These are phyloP conservation scores for Sylvia atricapilla DNA, from an alignment of 2,113 vertebrate genomes.

Conservation along the genomic window DNA sequence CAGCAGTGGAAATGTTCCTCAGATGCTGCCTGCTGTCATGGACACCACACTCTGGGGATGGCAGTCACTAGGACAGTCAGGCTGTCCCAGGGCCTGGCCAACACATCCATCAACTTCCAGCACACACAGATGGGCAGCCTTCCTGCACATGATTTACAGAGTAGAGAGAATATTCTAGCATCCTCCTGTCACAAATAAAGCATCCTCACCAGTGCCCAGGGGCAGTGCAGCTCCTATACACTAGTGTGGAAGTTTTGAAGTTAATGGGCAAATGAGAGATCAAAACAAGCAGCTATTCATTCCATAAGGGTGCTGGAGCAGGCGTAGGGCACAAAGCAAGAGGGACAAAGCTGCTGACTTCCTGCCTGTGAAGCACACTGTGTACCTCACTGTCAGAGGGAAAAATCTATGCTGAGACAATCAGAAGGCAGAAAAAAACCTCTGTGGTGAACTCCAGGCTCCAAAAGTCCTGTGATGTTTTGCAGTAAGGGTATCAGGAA, in stretches of 20 bases:
- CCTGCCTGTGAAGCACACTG: background rate
- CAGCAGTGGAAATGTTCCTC: background rate
- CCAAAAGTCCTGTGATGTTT: background rate
- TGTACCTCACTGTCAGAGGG: background rate
- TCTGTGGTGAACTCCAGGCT: background rate
- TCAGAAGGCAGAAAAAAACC: background rate
- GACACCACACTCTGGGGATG: background rate
- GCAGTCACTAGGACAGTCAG: background rate
- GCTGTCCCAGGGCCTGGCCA: background rate
- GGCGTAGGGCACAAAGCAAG: background rate
- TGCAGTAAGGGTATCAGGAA: background rate
- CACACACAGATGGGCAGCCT: background rate
- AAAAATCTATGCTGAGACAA: background rate
- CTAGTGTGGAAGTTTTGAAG: background rate
- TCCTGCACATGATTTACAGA: background rate
- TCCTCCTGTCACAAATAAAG: background rate
- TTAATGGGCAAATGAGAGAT: background rate
- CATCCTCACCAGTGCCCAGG: background rate
- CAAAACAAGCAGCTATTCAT: background rate
- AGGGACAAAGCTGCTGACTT: background rate
- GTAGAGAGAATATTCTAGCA: background rate
- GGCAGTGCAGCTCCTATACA: background rate
- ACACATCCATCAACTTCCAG: background rate
- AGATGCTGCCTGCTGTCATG: background rate
- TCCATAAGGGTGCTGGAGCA: background rate